These are phyloP conservation scores for Elephas maximus DNA, from an alignment of 2,113 vertebrate species.

Conservation along the genomic window DNA sequence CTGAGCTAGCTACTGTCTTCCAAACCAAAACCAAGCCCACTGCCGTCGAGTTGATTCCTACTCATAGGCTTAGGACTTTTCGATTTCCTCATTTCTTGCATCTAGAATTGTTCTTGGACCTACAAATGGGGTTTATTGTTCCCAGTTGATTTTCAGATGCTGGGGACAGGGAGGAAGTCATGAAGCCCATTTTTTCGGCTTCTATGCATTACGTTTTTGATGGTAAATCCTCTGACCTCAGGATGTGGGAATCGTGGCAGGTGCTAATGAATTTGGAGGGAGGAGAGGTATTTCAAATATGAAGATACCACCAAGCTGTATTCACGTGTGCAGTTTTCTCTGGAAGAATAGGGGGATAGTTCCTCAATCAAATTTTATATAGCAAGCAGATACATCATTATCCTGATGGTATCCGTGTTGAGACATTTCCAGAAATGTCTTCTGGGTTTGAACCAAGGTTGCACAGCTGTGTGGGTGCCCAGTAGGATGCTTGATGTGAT, in stretches of 20 bases:
- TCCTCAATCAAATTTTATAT: neutral
- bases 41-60: too few relatives aligned
- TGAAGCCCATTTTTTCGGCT: neutral
- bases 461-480: neutral
- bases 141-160: neutral
- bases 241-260: neutral
- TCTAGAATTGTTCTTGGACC: slow-evolving; percentile 38
- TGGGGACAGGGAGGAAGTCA: neutral
- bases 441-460: slow-evolving; percentile 1
- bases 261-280: neutral
- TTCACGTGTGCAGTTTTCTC: slow-evolving; percentile 12
- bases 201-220: neutral
- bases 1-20: neutral
- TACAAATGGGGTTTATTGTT: neutral
- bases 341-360: neutral
- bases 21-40: too few relatives aligned
- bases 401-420: neutral
- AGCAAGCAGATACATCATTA: neutral
- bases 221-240: neutral
- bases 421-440: slow-evolving; percentile 34
- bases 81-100: neutral
- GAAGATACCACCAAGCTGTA: neutral
- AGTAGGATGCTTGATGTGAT: neutral
- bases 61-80: neutral
- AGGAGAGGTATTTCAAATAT: neutral